phyloP scores from a whole-genome alignment of 2,888 invertebrate species.

The Cynaeus angustus region DNA sequence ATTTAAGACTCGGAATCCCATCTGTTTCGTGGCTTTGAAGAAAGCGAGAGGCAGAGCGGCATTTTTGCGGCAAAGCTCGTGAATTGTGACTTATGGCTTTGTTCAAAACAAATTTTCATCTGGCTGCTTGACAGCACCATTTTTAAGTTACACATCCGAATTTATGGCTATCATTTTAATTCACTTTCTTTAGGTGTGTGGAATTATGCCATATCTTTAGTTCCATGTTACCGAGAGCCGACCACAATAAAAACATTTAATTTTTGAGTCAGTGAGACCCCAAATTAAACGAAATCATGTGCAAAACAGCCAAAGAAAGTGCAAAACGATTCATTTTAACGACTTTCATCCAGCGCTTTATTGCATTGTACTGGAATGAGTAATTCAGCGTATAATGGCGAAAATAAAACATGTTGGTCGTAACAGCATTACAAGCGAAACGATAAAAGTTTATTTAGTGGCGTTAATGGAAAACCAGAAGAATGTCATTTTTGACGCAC shows the following conservation, averaged over 20 bases:
- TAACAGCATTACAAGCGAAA: conserved; percentile 25
- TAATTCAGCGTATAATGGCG: conserved; percentile 31
- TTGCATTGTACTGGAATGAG: conserved; percentile 36
- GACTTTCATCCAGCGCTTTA: conserved; percentile 35
- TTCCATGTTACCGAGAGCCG: too few species aligned
- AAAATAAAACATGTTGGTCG: conserved; percentile 29
- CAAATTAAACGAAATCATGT: conserved; percentile 23
- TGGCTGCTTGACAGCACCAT: conserved; percentile 60
- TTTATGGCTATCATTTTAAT: conserved; percentile 50
- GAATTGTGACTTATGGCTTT: conserved; percentile 64
- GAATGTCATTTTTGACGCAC: conserved; percentile 3
- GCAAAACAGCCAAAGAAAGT: conserved; percentile 30
- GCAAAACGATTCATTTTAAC: conserved; percentile 37
- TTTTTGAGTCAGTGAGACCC: too few species aligned
- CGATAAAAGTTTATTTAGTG: conserved; percentile 33
- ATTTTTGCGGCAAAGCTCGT: conserved; percentile 44
- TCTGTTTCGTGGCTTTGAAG: conserved; percentile 52
- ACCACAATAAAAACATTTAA: too few species aligned
- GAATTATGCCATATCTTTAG: too few species aligned
- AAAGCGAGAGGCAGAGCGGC: conserved; percentile 44
- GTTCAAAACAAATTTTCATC: conserved; percentile 64
- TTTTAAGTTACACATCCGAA: conserved; percentile 55
- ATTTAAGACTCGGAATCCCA: conserved; percentile 50
- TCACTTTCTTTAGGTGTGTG: conserved; percentile 21
- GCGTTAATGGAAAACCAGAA: conserved; percentile 27